Conservation (phyloP, 2,797 vertebrate genomes). For the Micromesistius poutassou region DNA sequence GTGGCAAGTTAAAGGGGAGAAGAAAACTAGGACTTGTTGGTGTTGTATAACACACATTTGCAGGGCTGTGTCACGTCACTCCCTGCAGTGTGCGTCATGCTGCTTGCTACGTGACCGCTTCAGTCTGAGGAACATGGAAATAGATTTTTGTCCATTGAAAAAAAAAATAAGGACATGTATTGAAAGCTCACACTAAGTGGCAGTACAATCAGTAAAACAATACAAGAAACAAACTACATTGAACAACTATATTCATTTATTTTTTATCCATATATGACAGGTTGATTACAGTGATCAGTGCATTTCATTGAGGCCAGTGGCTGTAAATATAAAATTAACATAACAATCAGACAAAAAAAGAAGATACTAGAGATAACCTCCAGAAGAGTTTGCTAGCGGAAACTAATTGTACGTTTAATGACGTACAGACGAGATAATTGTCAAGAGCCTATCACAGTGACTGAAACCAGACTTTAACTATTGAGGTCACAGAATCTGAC, state of each 20-base stretch:
- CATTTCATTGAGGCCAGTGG: slow-evolving; percentile 69
- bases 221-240: background rate
- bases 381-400: slow-evolving; percentile 25
- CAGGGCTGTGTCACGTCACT: slow-evolving; percentile 50
- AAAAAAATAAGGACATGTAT: background rate
- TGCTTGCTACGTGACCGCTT: background rate
- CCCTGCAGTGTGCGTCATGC: slow-evolving; percentile 31
- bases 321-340: slow-evolving; percentile 45
- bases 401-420: slow-evolving; percentile 13
- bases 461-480: slow-evolving; percentile 41
- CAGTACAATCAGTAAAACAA: background rate
- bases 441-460: slow-evolving; percentile 64
- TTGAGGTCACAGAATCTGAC: slow-evolving; percentile 30
- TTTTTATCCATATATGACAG: slow-evolving; percentile 12
- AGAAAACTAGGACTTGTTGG: slow-evolving; percentile 14
- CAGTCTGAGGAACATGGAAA: background rate
- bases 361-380: slow-evolving; percentile 4
- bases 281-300: slow-evolving; percentile 49
- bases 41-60: slow-evolving; percentile 55
- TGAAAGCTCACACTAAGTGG: background rate
- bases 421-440: slow-evolving; percentile 49
- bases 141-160: background rate
- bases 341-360: slow-evolving; percentile 16
- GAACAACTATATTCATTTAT: background rate
- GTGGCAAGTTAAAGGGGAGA: slow-evolving; percentile 10